These are phyloP conservation scores for Pinctada fucata DNA, from an alignment of 2,888 invertebrate genomes.

Conservation along the genomic window DNA sequence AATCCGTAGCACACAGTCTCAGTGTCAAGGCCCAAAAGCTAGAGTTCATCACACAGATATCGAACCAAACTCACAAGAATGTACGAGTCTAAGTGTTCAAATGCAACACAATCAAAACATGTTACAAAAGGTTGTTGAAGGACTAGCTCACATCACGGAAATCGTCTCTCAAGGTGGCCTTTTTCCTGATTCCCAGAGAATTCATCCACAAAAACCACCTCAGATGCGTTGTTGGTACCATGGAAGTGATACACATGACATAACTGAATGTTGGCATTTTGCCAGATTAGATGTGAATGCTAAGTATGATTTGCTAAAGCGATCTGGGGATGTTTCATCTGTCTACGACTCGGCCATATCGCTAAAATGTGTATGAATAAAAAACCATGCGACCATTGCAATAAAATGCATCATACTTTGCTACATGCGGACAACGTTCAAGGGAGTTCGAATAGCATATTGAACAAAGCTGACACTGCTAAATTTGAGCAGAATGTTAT, in stretches of 20 bases:
- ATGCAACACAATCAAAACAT: no score
- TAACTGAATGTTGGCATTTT: constrained; percentile 14
- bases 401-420: constrained; percentile 18
- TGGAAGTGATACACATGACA: constrained; percentile 21
- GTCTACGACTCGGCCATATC: background rate
- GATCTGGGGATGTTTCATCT: constrained; percentile 24
- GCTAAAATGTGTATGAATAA: background rate
- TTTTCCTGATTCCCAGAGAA: no score
- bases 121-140: no score
- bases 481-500: constrained; percentile 10
- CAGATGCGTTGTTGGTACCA: constrained; percentile 36
- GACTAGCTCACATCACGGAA: no score
- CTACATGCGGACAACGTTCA: constrained; percentile 1
- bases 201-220: no score
- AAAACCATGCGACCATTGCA: constrained; percentile 15
- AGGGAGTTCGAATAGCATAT: background rate
- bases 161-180: no score
- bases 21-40: no score
- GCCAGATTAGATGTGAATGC: constrained; percentile 1
- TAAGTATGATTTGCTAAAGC: constrained; percentile 11
- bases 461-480: background rate
- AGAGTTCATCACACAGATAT: no score
- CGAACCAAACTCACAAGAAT: no score
- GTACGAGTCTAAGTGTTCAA: no score
- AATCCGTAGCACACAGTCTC: no score